Conservation (phyloP, 1,140 invertebrate species). For the Pygmarrhopalites habei region DNA sequence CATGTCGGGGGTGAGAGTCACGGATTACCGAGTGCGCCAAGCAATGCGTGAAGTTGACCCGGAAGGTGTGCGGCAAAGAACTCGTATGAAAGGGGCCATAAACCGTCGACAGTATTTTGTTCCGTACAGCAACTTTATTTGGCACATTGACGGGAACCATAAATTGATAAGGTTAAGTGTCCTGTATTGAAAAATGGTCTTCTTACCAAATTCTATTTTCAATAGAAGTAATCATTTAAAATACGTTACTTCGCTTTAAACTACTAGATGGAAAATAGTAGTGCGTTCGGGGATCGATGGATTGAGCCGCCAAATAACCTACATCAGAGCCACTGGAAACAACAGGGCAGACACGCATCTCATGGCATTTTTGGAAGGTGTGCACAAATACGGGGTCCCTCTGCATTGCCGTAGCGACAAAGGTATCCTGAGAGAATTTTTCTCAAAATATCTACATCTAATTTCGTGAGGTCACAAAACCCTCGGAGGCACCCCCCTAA, state of each 20-base stretch:
- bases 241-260: too few relatives aligned
- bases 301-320: background rate
- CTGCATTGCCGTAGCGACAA: background rate
- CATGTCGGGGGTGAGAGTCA: background rate
- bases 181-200: too few relatives aligned
- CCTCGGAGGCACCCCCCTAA: too few relatives aligned
- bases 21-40: slow-evolving; percentile 7
- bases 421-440: too few relatives aligned
- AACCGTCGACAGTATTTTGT: slow-evolving; percentile 19
- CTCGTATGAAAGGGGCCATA: slow-evolving; percentile 14
- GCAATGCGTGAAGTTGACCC: slow-evolving; percentile 21
- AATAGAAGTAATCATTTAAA: too few relatives aligned
- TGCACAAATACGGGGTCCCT: background rate
- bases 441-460: too few relatives aligned
- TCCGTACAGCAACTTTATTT: background rate
- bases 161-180: too few relatives aligned
- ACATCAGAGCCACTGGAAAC: background rate
- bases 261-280: background rate
- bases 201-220: too few relatives aligned
- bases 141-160: too few relatives aligned
- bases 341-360: background rate
- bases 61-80: slow-evolving; percentile 16
- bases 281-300: background rate
- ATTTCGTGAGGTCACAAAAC: too few relatives aligned
- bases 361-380: background rate